These are phyloP conservation scores for Cheilosia variabilis DNA, from an alignment of 2,888 invertebrate species.

Conservation along the genomic window DNA sequence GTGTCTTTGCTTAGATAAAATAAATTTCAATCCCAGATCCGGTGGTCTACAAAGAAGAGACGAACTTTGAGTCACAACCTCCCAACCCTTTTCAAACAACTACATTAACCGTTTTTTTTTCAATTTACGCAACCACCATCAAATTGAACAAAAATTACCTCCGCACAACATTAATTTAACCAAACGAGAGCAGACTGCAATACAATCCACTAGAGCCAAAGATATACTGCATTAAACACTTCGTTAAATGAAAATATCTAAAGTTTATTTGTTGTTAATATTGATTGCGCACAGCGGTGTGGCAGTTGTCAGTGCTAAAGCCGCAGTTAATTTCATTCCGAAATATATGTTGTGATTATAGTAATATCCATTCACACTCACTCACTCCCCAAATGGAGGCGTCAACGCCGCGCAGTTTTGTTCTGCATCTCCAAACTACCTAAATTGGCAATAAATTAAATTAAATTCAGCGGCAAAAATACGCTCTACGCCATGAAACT, in stretches of 20 bases:
- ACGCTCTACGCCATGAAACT: slow-evolving; percentile 6
- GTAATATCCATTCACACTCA: slow-evolving; percentile 31
- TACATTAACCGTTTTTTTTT: too few species aligned
- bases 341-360: slow-evolving; percentile 62
- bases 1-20: too few species aligned
- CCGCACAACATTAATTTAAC: not conserved
- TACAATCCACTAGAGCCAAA: slow-evolving; percentile 46
- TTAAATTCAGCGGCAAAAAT: slow-evolving; percentile 56
- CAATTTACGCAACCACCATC: too few species aligned
- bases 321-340: slow-evolving; percentile 63
- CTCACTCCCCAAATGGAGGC: slow-evolving; percentile 17
- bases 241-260: slow-evolving; percentile 58
- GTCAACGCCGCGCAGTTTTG: slow-evolving; percentile 28
- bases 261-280: slow-evolving; percentile 60
- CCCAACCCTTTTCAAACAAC: too few species aligned
- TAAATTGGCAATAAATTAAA: slow-evolving; percentile 68
- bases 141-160: not conserved
- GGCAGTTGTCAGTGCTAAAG: slow-evolving; percentile 63
- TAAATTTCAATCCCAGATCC: too few species aligned
- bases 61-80: too few species aligned
- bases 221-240: slow-evolving; percentile 61
- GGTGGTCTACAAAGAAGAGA: too few species aligned
- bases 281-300: slow-evolving; percentile 60
- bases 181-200: slow-evolving; percentile 13
- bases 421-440: slow-evolving; percentile 51